Evolutionary conservation across 2,797 vertebrate genomes (phyloP).

Genomic region (Neosilurus mollespiculum): DNA sequence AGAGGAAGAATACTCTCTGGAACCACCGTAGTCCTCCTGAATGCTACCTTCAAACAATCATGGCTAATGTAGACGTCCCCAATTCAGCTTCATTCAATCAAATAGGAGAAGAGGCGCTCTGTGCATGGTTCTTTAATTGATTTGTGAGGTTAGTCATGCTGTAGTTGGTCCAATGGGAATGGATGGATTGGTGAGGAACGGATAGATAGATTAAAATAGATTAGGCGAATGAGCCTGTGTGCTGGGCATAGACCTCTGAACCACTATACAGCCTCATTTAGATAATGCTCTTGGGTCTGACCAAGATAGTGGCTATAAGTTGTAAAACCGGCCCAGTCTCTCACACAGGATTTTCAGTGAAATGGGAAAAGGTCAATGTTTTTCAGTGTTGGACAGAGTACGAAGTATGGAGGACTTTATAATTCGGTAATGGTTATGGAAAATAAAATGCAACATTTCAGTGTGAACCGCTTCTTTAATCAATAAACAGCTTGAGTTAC

Average conservation of each 20-base stretch:
- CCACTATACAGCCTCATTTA: constrained; percentile 44
- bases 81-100: constrained; percentile 41
- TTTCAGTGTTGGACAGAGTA: background rate
- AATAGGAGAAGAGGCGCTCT: constrained; percentile 16
- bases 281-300: constrained; percentile 31
- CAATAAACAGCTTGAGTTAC: background rate
- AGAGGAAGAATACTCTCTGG: constrained; percentile 31
- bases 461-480: background rate
- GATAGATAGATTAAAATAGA: constrained; percentile 54
- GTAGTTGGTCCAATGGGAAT: constrained; percentile 40
- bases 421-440: background rate
- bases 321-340: constrained; percentile 20
- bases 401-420: background rate
- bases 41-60: constrained; percentile 17
- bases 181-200: constrained; percentile 43
- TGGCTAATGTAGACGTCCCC: constrained; percentile 18
- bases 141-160: constrained; percentile 47
- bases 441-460: background rate
- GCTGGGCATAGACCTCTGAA: constrained; percentile 26
- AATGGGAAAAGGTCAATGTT: background rate
- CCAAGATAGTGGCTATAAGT: constrained; percentile 38
- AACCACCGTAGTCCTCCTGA: background rate
- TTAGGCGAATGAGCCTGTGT: constrained; percentile 39
- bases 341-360: constrained; percentile 16
- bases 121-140: constrained; percentile 47